Conservation (phyloP, 2,888 invertebrate genomes). For the Heteromurus nitidus region DNA sequence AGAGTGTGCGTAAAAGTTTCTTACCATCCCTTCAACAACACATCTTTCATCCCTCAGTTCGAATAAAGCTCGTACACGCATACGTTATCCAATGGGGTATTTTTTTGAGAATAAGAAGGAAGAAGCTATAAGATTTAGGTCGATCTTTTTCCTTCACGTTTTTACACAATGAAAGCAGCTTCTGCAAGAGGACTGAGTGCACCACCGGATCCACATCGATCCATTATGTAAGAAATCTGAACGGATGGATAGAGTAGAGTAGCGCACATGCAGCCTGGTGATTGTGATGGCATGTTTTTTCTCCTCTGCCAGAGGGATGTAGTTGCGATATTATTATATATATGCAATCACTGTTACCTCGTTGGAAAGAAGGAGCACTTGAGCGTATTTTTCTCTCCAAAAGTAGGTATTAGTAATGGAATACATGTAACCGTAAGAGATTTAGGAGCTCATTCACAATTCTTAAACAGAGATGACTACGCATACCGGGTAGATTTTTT, state of each 20-base stretch:
- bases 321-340: too few species aligned
- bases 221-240: constrained; percentile 6
- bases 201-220: constrained; percentile 7
- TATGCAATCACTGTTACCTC: constrained; percentile 7
- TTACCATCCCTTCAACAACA: background rate
- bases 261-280: background rate
- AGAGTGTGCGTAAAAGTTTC: too few species aligned
- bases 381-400: constrained; percentile 10
- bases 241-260: constrained; percentile 24
- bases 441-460: background rate
- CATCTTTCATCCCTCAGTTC: background rate
- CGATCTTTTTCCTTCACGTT: background rate
- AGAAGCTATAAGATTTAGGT: constrained; percentile 30
- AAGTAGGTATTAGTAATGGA: constrained; percentile 10
- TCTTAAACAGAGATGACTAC: too few species aligned
- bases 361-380: constrained; percentile 22
- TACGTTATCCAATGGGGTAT: too few species aligned
- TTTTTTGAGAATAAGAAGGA: too few species aligned
- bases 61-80: background rate
- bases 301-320: too few species aligned
- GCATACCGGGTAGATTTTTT: too few species aligned
- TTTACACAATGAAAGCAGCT: constrained; percentile 10
- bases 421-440: constrained; percentile 4
- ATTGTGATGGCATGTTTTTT: background rate
- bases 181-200: too few species aligned